Conservation (phyloP, 2,113 vertebrate species). For the Cynoglossus semilaevis region DNA sequence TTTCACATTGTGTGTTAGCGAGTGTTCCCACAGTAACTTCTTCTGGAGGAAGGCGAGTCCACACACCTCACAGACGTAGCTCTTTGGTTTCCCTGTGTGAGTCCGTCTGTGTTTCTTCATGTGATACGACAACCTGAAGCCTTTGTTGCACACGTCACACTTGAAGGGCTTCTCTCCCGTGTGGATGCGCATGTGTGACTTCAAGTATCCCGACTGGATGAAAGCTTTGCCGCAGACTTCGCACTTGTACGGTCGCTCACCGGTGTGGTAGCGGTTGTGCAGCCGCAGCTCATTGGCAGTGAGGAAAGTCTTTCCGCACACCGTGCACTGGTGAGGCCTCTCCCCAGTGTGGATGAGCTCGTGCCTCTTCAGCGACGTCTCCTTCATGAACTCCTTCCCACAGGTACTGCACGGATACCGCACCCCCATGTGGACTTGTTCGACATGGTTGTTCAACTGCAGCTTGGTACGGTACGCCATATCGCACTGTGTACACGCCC, state of each 20-base stretch:
- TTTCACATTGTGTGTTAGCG: constrained; percentile 56
- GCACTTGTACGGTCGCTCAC: constrained; percentile 72
- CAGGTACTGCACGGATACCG: constrained; percentile 67
- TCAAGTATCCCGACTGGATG: constrained; percentile 73
- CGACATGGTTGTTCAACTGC: constrained; percentile 70
- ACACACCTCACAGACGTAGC: constrained; percentile 61
- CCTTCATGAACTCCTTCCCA: constrained; percentile 75
- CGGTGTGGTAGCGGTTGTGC: constrained; percentile 72
- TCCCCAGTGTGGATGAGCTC: constrained; percentile 73
- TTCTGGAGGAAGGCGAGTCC: constrained; percentile 52
- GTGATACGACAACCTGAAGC: constrained; percentile 70
- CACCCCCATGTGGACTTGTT: constrained; percentile 73
- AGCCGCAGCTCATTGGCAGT: constrained; percentile 70
- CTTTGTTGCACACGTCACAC: constrained; percentile 66
- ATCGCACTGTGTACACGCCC: constrained; percentile 64
- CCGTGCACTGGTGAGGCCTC: constrained; percentile 68
- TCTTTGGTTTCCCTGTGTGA: constrained; percentile 58
- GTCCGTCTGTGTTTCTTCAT: constrained; percentile 73
- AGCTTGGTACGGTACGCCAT: constrained; percentile 69
- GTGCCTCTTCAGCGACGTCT: constrained; percentile 69
- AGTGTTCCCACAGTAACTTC: constrained; percentile 64
- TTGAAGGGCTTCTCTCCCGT: constrained; percentile 73
- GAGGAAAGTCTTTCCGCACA: constrained; percentile 72
- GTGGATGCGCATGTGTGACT: constrained; percentile 75
- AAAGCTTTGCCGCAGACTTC: constrained; percentile 70